Base-by-base conservation (phyloP, 2,113 vertebrate species). In the Noturus placidus region DNA sequence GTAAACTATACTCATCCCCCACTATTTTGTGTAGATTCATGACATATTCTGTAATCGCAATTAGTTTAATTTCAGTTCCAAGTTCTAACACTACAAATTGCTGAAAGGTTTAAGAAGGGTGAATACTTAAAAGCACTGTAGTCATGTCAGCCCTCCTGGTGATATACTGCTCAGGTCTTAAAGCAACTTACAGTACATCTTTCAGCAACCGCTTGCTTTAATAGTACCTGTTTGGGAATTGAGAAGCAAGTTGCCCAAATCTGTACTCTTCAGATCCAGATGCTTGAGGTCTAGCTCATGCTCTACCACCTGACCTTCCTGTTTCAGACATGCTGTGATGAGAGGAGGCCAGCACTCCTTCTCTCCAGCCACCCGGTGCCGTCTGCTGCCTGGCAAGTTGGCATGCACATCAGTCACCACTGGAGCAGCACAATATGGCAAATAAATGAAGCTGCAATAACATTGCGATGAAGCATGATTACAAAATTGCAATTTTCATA, bases 311-410 rank as follows among this genome's bases (percentile, higher is more conserved):
- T 57, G 77, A 81, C 78, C 86, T 82, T 81, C 35, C 33, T 87
- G 86, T 81, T 70, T 42, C 78, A 81, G 78, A 85, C 83, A 85
- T 85, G 83, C 69, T 87, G 59, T n/a, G 63, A 25, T 87, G 46
- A 85, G 65, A 59, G 56, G 78, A 90, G 84, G 84, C 80, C 81
- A 84, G 80, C 52, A 27, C 61, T 82, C 61, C 70, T 70, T 59
- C 81, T 46, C 57, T 69, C 63, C 74, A 84, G 81, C 87, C 79
- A 70, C 63, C 78, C 79, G 54, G 54, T 50, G 54, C 65, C 67
- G 78, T 57, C 78, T 87, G 78, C 79, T n/a, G 52, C 79, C 63
- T 70, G 85, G 85, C n/a, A 79, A 52, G 78, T 67, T 85, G 69
- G 54, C 84, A 85, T 38, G 52, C 69, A 76, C 69, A 56, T 74